phyloP scores from a whole-genome alignment of 2,113 vertebrate species.

The Coryphaenoides rupestris region DNA sequence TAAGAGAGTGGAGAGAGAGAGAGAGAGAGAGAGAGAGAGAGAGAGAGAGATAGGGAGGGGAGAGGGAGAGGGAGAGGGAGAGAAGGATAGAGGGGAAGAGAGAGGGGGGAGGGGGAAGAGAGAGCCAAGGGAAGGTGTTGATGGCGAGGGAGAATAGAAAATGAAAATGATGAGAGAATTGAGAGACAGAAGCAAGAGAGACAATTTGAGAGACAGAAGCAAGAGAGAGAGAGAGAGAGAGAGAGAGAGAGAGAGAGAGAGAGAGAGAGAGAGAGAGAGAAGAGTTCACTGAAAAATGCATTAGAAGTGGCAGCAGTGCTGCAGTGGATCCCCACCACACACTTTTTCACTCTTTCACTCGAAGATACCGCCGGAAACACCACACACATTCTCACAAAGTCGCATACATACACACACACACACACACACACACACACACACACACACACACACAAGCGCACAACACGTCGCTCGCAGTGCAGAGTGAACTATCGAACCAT shows the following conservation, averaged over 20 bases:
- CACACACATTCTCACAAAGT: too few relatives aligned
- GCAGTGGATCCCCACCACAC: conserved; percentile 7
- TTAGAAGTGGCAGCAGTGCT: conserved; percentile 21
- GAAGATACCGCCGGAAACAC: too few relatives aligned
- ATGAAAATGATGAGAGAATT: neutral
- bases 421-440: too few relatives aligned
- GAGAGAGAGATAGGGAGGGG: too few relatives aligned
- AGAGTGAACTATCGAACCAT: too few relatives aligned
- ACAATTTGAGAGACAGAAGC: neutral
- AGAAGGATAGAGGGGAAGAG: neutral
- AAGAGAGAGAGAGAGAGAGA: neutral
- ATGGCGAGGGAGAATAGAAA: neutral
- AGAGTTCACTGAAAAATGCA: conserved; percentile 35
- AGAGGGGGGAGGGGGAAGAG: too few relatives aligned
- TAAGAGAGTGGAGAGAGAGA: conserved; percentile 14
- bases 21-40: conserved; percentile 17
- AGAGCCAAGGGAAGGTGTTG: neutral
- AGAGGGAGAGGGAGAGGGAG: neutral
- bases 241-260: neutral
- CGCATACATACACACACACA: too few relatives aligned
- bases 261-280: neutral
- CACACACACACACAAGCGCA: too few relatives aligned
- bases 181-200: neutral
- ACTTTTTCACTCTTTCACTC: too few relatives aligned
- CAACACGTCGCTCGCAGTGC: too few relatives aligned